Percentiles rank a stretch among this genome's conserved stretches.
These are phyloP conservation scores for Clivina fossor DNA, from an alignment of 2,888 invertebrate genomes.

Conservation along the genomic window DNA sequence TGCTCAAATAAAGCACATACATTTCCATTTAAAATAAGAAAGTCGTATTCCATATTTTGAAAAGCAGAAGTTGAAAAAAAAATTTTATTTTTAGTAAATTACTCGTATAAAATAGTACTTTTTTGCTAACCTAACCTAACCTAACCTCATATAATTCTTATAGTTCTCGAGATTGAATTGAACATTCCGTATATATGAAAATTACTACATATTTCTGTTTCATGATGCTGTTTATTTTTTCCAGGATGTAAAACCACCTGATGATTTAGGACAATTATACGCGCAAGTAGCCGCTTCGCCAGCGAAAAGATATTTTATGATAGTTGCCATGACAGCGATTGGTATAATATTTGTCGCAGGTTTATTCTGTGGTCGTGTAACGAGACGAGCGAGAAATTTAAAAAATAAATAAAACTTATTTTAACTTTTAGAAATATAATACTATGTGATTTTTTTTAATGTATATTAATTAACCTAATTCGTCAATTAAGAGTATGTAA, in stretches of 20 bases:
- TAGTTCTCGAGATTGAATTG: too few species aligned
- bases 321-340: conserved; percentile 75
- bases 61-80: too few species aligned
- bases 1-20: too few species aligned
- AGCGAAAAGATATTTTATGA: conserved; percentile 83
- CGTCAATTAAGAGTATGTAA: conserved; percentile 21
- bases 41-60: too few species aligned
- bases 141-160: too few species aligned
- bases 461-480: conserved; percentile 24
- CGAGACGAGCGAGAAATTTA: conserved; percentile 74
- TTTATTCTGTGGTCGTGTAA: conserved; percentile 88
- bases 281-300: conserved; percentile 82
- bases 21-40: too few species aligned
- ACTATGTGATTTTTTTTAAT: conserved; percentile 30
- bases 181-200: too few species aligned
- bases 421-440: conserved; percentile 13
- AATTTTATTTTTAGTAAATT: too few species aligned
- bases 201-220: too few species aligned
- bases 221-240: conserved; percentile 6
- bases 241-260: conserved; percentile 68
- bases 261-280: conserved; percentile 79
- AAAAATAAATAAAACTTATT: conserved; percentile 63
- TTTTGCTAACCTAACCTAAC: too few species aligned
- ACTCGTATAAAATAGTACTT: too few species aligned
- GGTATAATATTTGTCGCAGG: conserved; percentile 89